A percentile compares a stretch with the other conserved stretches of the same genome.
phyloP scores from a whole-genome alignment of 1,140 invertebrate genomes.

The Pseudomyrmex pallidus region DNA sequence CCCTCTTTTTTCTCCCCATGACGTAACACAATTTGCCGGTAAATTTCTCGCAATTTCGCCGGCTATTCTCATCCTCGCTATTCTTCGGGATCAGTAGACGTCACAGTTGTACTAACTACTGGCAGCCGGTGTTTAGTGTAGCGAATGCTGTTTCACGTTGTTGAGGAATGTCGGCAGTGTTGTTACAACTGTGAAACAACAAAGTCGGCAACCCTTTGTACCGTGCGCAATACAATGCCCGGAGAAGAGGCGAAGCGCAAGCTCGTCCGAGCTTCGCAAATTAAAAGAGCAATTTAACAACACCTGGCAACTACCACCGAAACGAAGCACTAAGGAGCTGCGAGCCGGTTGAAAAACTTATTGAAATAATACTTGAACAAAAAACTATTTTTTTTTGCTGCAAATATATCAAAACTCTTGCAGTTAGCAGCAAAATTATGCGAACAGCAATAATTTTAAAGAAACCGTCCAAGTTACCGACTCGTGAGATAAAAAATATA shows the following conservation, averaged over 20 bases:
- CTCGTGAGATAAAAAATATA: neutral
- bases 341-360: neutral
- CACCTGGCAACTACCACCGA: slow-evolving; percentile 20
- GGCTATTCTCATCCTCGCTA: neutral
- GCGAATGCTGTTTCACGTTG: neutral
- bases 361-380: slow-evolving; percentile 29
- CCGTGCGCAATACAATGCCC: slow-evolving; percentile 69
- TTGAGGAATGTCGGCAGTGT: slow-evolving; percentile 55
- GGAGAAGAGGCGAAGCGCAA: slow-evolving; percentile 7
- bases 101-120: slow-evolving; percentile 8
- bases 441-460: neutral
- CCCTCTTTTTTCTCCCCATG: neutral
- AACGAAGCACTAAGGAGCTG: slow-evolving; percentile 16
- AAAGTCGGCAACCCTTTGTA: slow-evolving; percentile 80
- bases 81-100: slow-evolving; percentile 19
- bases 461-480: neutral
- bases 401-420: slow-evolving; percentile 12
- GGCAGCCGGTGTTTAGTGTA: neutral
- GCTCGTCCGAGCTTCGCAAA: slow-evolving; percentile 78
- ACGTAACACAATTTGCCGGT: neutral
- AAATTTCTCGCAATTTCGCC: slow-evolving; percentile 4
- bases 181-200: slow-evolving; percentile 78
- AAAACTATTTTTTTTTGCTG: neutral
- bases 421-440: neutral
- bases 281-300: slow-evolving; percentile 82